Evolutionary conservation across 2,113 vertebrate genomes (phyloP), one percentile per base, ranked within the genome.

Genomic region (Gallinago undulata): DNA sequence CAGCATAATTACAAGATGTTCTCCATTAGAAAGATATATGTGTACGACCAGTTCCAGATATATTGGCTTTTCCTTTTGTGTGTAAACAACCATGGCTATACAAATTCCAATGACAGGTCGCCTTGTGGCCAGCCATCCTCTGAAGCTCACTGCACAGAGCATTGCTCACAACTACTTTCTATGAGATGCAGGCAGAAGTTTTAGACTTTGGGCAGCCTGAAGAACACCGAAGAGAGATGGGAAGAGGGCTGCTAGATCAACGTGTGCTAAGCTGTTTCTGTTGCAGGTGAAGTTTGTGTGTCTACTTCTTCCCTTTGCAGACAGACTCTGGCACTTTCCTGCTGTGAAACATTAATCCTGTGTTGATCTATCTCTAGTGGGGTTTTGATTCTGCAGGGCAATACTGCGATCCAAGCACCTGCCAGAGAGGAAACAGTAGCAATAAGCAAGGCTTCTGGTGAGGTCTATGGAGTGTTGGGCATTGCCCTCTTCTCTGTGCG

Each of bases 381-480:
- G 10, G 28, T 19, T 82, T 82, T 70, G 31, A 28, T 66, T 64
- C 19, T 48, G 24, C 4, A 1, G 55, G 25, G 22, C 43, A 62
- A 63, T 9, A 9, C 19, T 59, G 8, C 2, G 1, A 35, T 9
- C 63, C 2, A 0, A 4, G 3, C 1, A 2, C 19, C 41, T 59
- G 25, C 28, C 48, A 31, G 56, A 45, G 75, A 56, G 45, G 79
- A 17, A 19, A 4, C 35, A 28, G 27, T 8, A 48, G 68, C 22
- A 9, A 25, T 19, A 56, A 74, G 43, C 39, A 56, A 63, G 17
- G 11, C 10, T 24, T 33, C 51, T 47, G 30, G 28, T 16, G 10
- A 1, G 1, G 37, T 31, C 37, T 50, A 1, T 24, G 21, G 41
- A 53, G 6, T 8, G 5, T 22, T 1, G 0, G 37, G 14, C 33